A percentile compares a stretch with the other conserved stretches of the same genome.
These are phyloP conservation scores for Coregonus suidteri DNA, from an alignment of 2,797 vertebrate species.

Conservation along the genomic window DNA sequence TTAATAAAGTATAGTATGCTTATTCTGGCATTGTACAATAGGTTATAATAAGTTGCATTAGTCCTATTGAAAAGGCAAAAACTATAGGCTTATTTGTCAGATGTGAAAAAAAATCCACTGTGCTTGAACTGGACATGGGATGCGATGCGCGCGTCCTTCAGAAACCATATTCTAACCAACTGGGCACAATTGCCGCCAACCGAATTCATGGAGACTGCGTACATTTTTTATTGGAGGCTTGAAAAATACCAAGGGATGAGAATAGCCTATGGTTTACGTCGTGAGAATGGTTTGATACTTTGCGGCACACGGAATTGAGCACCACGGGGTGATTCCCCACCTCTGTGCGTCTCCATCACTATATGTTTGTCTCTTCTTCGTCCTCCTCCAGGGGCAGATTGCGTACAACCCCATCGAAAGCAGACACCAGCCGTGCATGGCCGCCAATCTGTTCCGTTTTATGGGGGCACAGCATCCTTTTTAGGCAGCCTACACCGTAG, in stretches of 20 bases:
- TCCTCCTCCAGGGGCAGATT: not conserved
- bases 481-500: not conserved
- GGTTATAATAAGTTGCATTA: no score
- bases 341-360: not conserved
- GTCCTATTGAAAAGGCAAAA: no score
- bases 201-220: not conserved
- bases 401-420: constrained; percentile 8
- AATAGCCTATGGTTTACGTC: not conserved
- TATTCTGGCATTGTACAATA: not conserved
- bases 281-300: not conserved
- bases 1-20: not conserved
- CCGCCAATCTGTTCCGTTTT: constrained; percentile 10
- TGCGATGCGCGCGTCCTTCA: not conserved
- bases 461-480: constrained; percentile 14
- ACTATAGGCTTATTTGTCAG: not conserved
- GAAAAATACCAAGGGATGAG: not conserved
- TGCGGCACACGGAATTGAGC: constrained; percentile 1
- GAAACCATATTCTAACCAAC: not conserved
- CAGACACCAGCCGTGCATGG: constrained; percentile 3
- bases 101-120: not conserved
- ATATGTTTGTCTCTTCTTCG: not conserved
- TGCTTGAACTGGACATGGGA: not conserved
- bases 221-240: not conserved
- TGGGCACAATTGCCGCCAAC: not conserved
- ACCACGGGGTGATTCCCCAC: not conserved